phyloP scores from a whole-genome alignment of 2,888 invertebrate genomes.

The Vesta saturnalis region DNA sequence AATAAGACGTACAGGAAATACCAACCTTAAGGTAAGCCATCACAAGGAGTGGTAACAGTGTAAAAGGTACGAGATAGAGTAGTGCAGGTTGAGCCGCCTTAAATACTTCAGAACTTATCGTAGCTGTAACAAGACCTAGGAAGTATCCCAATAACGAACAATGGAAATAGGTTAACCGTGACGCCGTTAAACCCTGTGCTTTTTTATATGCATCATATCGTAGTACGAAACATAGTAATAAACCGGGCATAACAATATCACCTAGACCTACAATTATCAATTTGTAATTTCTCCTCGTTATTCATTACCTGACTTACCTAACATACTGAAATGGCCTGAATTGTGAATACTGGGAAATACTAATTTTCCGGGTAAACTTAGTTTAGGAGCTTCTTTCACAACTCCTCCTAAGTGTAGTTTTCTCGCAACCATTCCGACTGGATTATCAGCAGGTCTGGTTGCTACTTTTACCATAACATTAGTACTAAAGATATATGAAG shows the following conservation, averaged over 20 bases:
- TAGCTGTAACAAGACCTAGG: slow-evolving; percentile 94
- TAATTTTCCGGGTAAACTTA: slow-evolving; percentile 95
- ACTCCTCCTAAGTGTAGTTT: slow-evolving; percentile 92
- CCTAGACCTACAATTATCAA: slow-evolving; percentile 70
- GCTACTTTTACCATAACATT: slow-evolving; percentile 98
- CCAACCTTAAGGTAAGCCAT: slow-evolving; percentile 97
- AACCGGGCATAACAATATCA: slow-evolving; percentile 94
- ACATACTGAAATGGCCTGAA: slow-evolving; percentile 96
- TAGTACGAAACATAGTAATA: slow-evolving; percentile 93
- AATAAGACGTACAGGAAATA: slow-evolving; percentile 9
- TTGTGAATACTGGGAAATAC: slow-evolving; percentile 98
- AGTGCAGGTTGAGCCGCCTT: slow-evolving; percentile 98
- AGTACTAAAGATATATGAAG: slow-evolving; percentile 97
- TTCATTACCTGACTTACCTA: too few relatives aligned
- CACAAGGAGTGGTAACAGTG: slow-evolving; percentile 92
- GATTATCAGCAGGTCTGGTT: slow-evolving; percentile 88
- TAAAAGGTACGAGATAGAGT: slow-evolving; percentile 97
- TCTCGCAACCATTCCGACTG: slow-evolving; percentile 92
- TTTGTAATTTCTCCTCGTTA: too few relatives aligned
- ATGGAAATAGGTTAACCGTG: slow-evolving; percentile 92
- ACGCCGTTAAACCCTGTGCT: slow-evolving; percentile 70
- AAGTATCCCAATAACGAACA: slow-evolving; percentile 97
- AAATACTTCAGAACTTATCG: slow-evolving; percentile 97
- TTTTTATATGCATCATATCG: slow-evolving; percentile 98
- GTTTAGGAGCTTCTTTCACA: slow-evolving; percentile 91